phyloP scores from a whole-genome alignment of 1,140 invertebrate genomes.

The Drosophila mauritiana region DNA sequence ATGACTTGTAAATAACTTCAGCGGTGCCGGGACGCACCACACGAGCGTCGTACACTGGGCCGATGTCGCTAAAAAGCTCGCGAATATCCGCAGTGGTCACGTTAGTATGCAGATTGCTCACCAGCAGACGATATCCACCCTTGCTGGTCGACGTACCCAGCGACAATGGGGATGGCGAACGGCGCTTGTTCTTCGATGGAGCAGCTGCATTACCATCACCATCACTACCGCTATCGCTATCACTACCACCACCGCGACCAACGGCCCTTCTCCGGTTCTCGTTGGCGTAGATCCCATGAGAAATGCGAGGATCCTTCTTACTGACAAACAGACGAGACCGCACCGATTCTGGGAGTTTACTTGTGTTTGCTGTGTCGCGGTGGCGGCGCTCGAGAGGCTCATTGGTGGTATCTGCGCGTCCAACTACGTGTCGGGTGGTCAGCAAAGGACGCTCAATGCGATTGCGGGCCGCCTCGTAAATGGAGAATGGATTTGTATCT shows the following conservation, averaged over 20 bases:
- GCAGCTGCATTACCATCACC: neutral
- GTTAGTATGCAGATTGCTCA: slow-evolving; percentile 93
- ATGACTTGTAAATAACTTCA: slow-evolving; percentile 94
- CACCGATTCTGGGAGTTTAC: slow-evolving; percentile 78
- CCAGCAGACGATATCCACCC: slow-evolving; percentile 90
- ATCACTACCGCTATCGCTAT: neutral
- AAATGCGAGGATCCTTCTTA: slow-evolving; percentile 84
- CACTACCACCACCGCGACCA: neutral
- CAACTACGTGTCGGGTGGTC: slow-evolving; percentile 27
- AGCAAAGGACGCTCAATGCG: slow-evolving; percentile 57
- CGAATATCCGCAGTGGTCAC: slow-evolving; percentile 96
- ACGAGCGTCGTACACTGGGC: slow-evolving; percentile 92
- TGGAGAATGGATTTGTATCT: slow-evolving; percentile 69
- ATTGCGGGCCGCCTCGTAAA: slow-evolving; percentile 73
- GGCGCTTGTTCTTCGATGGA: slow-evolving; percentile 38
- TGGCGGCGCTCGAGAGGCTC: slow-evolving; percentile 56
- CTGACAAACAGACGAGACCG: slow-evolving; percentile 70
- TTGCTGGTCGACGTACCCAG: slow-evolving; percentile 52
- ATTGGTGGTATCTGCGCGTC: slow-evolving; percentile 33
- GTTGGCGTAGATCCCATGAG: slow-evolving; percentile 85
- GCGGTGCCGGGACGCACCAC: slow-evolving; percentile 94
- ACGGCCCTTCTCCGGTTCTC: slow-evolving; percentile 67
- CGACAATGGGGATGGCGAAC: slow-evolving; percentile 79
- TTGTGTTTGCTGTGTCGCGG: slow-evolving; percentile 53
- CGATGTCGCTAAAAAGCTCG: slow-evolving; percentile 97